These are phyloP conservation scores for Fissipunctia ypsillon DNA, from an alignment of 2,888 invertebrate species.

Conservation along the genomic window DNA sequence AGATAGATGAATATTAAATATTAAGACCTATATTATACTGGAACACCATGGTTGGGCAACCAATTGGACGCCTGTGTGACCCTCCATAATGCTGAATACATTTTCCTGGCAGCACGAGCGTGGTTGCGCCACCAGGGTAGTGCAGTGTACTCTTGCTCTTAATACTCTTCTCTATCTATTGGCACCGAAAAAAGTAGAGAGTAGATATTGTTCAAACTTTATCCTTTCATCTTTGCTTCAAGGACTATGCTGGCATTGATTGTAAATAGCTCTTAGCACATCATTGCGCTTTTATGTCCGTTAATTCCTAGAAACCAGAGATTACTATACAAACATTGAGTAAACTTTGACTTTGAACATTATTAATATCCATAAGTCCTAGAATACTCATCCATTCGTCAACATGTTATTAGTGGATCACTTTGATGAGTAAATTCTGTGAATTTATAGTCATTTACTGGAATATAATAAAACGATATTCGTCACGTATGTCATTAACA, in stretches of 20 bases:
- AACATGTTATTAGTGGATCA: conserved; percentile 32
- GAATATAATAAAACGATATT: conserved; percentile 11
- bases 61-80: not conserved
- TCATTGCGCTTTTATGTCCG: not conserved
- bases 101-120: not conserved
- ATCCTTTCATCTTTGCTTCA: not conserved
- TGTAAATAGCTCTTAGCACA: conserved; percentile 8
- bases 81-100: not conserved
- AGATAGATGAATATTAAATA: not conserved
- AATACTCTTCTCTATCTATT: too few relatives aligned
- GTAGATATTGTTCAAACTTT: too few relatives aligned
- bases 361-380: conserved; percentile 31
- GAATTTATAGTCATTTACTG: conserved; percentile 16
- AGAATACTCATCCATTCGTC: conserved; percentile 29
- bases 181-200: too few relatives aligned
- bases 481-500: not conserved
- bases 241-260: not conserved
- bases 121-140: not conserved
- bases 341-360: conserved; percentile 19
- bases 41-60: not conserved
- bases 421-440: conserved; percentile 49
- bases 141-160: not conserved
- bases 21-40: not conserved
- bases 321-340: conserved; percentile 31
- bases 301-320: conserved; percentile 27